Percentiles rank a stretch among this genome's conserved stretches.
phyloP scores from a whole-genome alignment of 2,888 invertebrate species.

The Apodemia duryi region DNA sequence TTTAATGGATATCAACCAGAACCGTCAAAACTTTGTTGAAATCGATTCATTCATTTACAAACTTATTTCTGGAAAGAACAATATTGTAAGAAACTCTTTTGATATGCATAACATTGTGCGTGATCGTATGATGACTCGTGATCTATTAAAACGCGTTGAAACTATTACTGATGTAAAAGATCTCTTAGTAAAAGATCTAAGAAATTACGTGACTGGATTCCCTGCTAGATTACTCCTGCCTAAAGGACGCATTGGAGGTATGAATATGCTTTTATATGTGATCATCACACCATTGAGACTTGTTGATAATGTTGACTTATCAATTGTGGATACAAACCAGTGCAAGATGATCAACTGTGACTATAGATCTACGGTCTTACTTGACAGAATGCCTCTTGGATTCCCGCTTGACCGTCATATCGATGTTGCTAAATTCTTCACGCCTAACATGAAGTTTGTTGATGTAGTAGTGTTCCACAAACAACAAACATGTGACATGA shows the following conservation, averaged over 20 bases:
- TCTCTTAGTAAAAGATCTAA: slow-evolving; percentile 52
- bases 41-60: slow-evolving; percentile 81
- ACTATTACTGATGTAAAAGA: slow-evolving; percentile 66
- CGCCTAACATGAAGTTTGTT: slow-evolving; percentile 83
- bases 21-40: slow-evolving; percentile 82
- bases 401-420: slow-evolving; percentile 87
- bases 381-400: slow-evolving; percentile 83
- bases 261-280: slow-evolving; percentile 82
- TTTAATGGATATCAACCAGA: slow-evolving; percentile 76
- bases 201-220: slow-evolving; percentile 81
- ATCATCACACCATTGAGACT: slow-evolving; percentile 78
- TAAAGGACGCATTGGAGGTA: slow-evolving; percentile 83
- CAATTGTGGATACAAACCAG: slow-evolving; percentile 57
- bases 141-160: slow-evolving; percentile 82
- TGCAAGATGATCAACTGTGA: slow-evolving; percentile 60
- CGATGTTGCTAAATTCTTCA: slow-evolving; percentile 78
- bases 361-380: slow-evolving; percentile 58
- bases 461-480: slow-evolving; percentile 83
- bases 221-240: slow-evolving; percentile 86
- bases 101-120: slow-evolving; percentile 83
- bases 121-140: slow-evolving; percentile 83
- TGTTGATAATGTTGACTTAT: slow-evolving; percentile 57
- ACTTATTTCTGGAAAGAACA: slow-evolving; percentile 82
- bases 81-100: slow-evolving; percentile 80
- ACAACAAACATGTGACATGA: slow-evolving; percentile 66